Evolutionary conservation across 2,888 invertebrate genomes (phyloP).

Genomic region (Taphrorychus bicolor): DNA sequence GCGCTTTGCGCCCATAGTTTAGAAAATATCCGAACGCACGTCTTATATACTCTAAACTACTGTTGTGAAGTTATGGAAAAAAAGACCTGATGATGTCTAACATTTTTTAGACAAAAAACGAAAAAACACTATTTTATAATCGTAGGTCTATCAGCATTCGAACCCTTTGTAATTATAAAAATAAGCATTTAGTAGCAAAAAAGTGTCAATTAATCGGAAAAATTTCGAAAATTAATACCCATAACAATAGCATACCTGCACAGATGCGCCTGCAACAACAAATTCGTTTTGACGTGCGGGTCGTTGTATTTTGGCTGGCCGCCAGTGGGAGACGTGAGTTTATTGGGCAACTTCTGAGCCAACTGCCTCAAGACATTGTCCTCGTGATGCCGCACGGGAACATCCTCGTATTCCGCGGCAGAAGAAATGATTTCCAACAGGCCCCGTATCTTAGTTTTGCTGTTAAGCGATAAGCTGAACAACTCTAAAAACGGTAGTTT

Average conservation of each 20-base stretch:
- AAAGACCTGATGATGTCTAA: too few species aligned
- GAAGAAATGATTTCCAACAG: constrained; percentile 97
- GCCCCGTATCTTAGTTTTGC: constrained; percentile 96
- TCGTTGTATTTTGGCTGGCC: constrained; percentile 85
- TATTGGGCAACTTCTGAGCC: constrained; percentile 66
- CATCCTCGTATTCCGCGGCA: constrained; percentile 94
- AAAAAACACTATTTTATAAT: too few species aligned
- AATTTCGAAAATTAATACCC: too few species aligned
- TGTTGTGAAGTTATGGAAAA: too few species aligned
- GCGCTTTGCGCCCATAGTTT: too few species aligned
- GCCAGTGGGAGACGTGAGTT: constrained; percentile 67
- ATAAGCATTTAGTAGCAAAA: too few species aligned
- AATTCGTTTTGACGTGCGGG: constrained; percentile 96
- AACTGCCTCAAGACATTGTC: constrained; percentile 79
- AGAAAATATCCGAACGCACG: too few species aligned
- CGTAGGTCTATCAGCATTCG: too few species aligned
- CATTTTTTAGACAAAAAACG: too few species aligned
- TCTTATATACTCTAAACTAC: too few species aligned
- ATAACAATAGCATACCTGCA: constrained; percentile 67
- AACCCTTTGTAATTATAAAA: too few species aligned
- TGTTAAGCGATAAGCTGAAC: constrained; percentile 95
- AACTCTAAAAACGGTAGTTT: constrained; percentile 78
- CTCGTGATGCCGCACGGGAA: constrained; percentile 95
- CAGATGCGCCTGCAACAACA: constrained; percentile 94
- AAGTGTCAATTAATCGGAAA: too few species aligned